Base-by-base conservation (phyloP, 2,797 vertebrate genomes). In the Remorina albescens region DNA sequence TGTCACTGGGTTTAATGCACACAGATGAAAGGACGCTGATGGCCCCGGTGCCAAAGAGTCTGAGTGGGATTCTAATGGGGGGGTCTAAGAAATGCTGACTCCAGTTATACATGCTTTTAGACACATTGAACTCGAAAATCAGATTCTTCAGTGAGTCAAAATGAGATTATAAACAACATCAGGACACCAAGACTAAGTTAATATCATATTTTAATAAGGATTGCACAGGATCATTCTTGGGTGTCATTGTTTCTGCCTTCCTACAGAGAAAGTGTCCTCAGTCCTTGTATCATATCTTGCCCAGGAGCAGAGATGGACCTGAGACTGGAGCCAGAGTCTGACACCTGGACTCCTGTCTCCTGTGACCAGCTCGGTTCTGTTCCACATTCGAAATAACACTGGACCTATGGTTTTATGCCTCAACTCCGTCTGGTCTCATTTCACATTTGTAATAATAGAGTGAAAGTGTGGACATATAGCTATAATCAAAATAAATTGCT, bases 1-100 rank as follows among this genome's bases (percentile, higher is more conserved):
- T 71, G 50, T 74, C 41, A 64, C 32, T 67, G 44, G 56, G 37
- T 60, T 19, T 41, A 8, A 37, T 21, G 25, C n/a, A 59, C 28
- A 75, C 8, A 34, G 19, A 44, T 47, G 76, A 51, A 78, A 53
- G 44, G 34, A 69, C 69, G 55, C 53, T 71, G 60, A 82, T 68
- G 78, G 25, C 73, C 71, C 44, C 68, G 88, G 82, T 83, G 87
- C 91, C 91, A 59, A 67, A 65, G 66, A 86, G 90, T 93, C 88
- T 90, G 81, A 86, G 76, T n/a, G 41, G 67, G 47, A 16, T 25
- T 82, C 37, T 81, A 69, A 67, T 39, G 28, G 63, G 59, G n/a
- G 63, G 54, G 58, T 64, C 60, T 42, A 8, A 54, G 67, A 74
- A 64, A 62, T 51, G 61, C 56, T 82, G 56, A 77, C 78, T 86